A percentile compares a stretch with the other conserved stretches of the same genome.
Conservation (phyloP, 1,140 invertebrate species). For the Diploscapter pachys region DNA sequence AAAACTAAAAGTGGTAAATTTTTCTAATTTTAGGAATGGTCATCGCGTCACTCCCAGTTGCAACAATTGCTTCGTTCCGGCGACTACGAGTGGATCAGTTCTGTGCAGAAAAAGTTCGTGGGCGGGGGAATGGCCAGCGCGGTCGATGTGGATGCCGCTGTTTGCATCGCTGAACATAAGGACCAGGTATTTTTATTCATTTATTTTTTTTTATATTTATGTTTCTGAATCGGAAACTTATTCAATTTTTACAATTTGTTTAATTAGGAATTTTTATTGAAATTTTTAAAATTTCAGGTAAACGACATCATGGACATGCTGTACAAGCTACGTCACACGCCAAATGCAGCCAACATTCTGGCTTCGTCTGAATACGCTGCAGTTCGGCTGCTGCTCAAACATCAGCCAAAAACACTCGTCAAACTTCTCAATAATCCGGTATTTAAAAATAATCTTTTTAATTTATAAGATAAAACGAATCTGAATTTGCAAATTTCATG, state of each 20-base stretch:
- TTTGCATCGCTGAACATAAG: slow-evolving; percentile 38
- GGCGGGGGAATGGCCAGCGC: slow-evolving; percentile 52
- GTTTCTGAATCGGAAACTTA: too few species aligned
- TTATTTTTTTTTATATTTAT: too few species aligned
- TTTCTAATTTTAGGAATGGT: slow-evolving; percentile 15
- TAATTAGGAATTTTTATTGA: too few species aligned
- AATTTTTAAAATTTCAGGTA: slow-evolving; percentile 21
- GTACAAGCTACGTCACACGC: slow-evolving; percentile 67
- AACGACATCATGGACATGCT: slow-evolving; percentile 49
- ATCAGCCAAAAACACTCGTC: slow-evolving; percentile 68
- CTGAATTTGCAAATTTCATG: too few species aligned
- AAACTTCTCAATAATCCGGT: slow-evolving; percentile 73
- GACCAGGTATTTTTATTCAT: slow-evolving; percentile 35
- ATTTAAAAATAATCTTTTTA: neutral
- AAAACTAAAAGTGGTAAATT: too few species aligned
- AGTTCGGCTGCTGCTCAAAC: slow-evolving; percentile 69
- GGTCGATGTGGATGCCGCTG: slow-evolving; percentile 53
- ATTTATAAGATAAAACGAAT: too few species aligned
- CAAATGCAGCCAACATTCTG: slow-evolving; percentile 69
- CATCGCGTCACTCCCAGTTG: slow-evolving; percentile 35
- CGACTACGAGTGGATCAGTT: slow-evolving; percentile 53
- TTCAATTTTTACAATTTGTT: too few species aligned
- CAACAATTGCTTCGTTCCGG: slow-evolving; percentile 42
- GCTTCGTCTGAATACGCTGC: slow-evolving; percentile 78
- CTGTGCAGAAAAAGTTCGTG: slow-evolving; percentile 55